These are phyloP conservation scores for Sula dactylatra DNA, from an alignment of 2,113 vertebrate species.

Conservation along the genomic window DNA sequence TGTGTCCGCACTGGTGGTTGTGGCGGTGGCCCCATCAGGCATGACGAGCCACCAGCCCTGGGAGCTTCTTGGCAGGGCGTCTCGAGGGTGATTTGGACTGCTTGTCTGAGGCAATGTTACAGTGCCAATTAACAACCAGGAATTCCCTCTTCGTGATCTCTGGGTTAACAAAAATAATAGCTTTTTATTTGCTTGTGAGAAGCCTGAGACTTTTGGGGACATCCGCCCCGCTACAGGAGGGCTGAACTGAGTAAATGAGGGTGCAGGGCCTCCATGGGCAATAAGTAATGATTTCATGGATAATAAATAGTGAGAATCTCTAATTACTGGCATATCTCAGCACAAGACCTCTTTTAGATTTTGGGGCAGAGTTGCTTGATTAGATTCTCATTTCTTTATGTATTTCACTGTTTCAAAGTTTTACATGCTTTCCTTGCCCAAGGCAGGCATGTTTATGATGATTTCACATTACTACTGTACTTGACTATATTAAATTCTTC, in stretches of 20 bases:
- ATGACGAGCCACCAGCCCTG: fast-evolving
- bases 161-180: not conserved
- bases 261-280: not conserved
- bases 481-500: not conserved
- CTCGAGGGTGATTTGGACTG: not conserved
- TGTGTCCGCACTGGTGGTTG: fast-evolving
- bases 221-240: not conserved
- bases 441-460: not conserved
- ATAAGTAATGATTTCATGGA: not conserved
- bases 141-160: not conserved
- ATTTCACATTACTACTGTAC: not conserved
- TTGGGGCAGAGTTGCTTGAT: not conserved
- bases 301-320: not conserved
- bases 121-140: not conserved
- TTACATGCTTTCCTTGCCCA: not conserved
- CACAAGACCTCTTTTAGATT: not conserved
- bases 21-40: fast-evolving
- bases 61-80: fast-evolving
- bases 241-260: not conserved
- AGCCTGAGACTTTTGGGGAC: not conserved
- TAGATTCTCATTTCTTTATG: not conserved
- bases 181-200: not conserved
- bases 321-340: not conserved
- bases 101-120: not conserved
- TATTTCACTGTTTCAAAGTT: not conserved